Base-by-base conservation (phyloP, 2,888 invertebrate genomes). In the Drosophila cognata region DNA sequence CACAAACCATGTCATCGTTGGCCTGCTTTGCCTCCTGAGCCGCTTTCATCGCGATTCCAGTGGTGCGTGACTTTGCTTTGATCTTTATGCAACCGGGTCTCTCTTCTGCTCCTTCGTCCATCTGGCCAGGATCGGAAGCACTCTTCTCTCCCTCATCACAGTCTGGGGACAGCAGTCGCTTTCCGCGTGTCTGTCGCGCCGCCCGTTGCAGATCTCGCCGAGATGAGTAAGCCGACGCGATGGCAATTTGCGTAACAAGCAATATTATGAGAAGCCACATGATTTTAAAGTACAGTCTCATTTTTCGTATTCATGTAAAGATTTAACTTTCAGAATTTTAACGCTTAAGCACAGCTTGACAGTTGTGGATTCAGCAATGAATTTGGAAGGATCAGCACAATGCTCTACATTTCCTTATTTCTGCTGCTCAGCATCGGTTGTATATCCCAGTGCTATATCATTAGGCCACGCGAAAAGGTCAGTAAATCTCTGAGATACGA, bases 11-110 rank as follows among this genome's bases (percentile, higher is more conserved):
- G 0, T 96, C 89, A 3, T 88, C 87, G 41, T 74, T 82, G 11
- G 87, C 87, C 43, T 77, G 76, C 7, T 70, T 86, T 0, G 90
- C 96, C 91, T 96, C 96, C 61, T 95, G 95, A 0, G 96, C 96
- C 0, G 96, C 96, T 81, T 96, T 95, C 82, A 95, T 94, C 0
- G 96, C 96, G 80, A 96, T 95, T 82, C 94, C 95, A 0, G 95
- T 94, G 0, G 95, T 94, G 73, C 94, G 94, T 16, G 56, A 52
- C 1, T 75, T 74, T 3, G 33, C 1, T 5, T 51, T 55, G n/a
- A 33, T 0, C 2, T 8, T 53, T 5, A 11, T 62, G 33, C 4
- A 1, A 11, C n/a, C 11, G 25, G 38, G 4, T 53, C 25, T 29
- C 10, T 16, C 5, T 0, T 18, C 38, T 25, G 35, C 29, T 11